Evolutionary conservation across 37 sponge, comb jelly and placozoan species (phyloP).

Genomic region (Ianthella basta): DNA sequence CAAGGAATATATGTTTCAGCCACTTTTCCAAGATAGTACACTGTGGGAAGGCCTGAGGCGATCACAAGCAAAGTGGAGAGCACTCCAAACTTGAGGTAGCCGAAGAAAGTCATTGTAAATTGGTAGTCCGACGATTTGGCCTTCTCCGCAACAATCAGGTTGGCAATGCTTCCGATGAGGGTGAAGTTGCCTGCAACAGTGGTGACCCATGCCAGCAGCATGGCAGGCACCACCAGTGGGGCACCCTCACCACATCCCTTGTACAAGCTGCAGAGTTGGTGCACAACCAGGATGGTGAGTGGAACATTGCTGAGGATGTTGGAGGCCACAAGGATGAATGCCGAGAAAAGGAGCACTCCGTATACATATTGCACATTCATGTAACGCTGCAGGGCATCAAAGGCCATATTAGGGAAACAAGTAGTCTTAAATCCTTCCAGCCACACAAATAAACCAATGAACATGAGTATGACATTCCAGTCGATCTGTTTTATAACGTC

Average conservation of each 20-base stretch:
- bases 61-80: constrained; percentile 75
- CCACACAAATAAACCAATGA: constrained; percentile 89
- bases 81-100: constrained; percentile 82
- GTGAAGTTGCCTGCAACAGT: constrained; percentile 92
- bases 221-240: constrained; percentile 51
- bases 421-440: constrained; percentile 84
- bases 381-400: constrained; percentile 34
- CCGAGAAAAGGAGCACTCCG: constrained; percentile 71
- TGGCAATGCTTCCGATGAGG: constrained; percentile 88
- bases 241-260: constrained; percentile 42
- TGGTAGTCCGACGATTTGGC: constrained; percentile 36
- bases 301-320: constrained; percentile 90
- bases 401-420: constrained; percentile 53
- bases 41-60: constrained; percentile 68
- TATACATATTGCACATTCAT: constrained; percentile 56
- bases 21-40: constrained; percentile 18
- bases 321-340: constrained; percentile 77
- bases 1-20: too few species aligned
- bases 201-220: constrained; percentile 83
- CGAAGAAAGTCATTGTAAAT: constrained; percentile 71
- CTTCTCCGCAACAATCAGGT: constrained; percentile 91
- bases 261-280: constrained; percentile 43
- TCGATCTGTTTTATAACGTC: constrained; percentile 81
- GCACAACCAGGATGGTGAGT: constrained; percentile 73
- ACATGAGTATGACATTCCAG: constrained; percentile 90